Percentiles rank a stretch among this genome's conserved stretches.
These are phyloP conservation scores for Sebastes oblongus DNA, from an alignment of 2,797 vertebrate genomes.

Conservation along the genomic window DNA sequence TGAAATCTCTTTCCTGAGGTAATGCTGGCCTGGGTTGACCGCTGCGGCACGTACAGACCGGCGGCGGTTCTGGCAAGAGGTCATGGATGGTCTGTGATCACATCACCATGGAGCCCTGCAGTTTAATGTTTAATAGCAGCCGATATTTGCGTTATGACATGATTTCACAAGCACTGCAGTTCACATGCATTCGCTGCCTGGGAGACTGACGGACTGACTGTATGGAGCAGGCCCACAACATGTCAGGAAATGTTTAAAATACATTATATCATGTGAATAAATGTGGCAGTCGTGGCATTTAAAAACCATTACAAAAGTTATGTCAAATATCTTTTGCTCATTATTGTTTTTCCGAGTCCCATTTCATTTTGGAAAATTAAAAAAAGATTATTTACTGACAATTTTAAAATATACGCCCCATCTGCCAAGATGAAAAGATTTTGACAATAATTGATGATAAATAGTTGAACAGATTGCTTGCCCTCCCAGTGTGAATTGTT, in stretches of 20 bases:
- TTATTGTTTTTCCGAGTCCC: background rate
- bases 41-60: slow-evolving; percentile 36
- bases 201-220: background rate
- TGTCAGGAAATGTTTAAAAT: background rate
- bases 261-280: background rate
- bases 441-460: slow-evolving; percentile 51
- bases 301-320: slow-evolving; percentile 16
- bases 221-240: background rate
- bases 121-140: slow-evolving; percentile 51
- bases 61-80: slow-evolving; percentile 37
- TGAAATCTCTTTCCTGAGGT: slow-evolving; percentile 78
- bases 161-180: slow-evolving; percentile 20
- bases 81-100: slow-evolving; percentile 51
- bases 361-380: slow-evolving; percentile 1
- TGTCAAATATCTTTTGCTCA: slow-evolving; percentile 3
- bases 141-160: slow-evolving; percentile 4
- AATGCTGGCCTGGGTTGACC: slow-evolving; percentile 70
- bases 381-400: slow-evolving; percentile 27
- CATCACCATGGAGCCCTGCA: slow-evolving; percentile 34
- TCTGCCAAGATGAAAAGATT: slow-evolving; percentile 22
- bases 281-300: background rate
- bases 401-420: slow-evolving; percentile 1
- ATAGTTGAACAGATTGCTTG: slow-evolving; percentile 46
- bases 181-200: background rate
- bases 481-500: slow-evolving; percentile 30